Percentiles rank a stretch among this genome's conserved stretches.
Conservation (phyloP, 2,888 invertebrate species). For the Corythucha ciliata region DNA sequence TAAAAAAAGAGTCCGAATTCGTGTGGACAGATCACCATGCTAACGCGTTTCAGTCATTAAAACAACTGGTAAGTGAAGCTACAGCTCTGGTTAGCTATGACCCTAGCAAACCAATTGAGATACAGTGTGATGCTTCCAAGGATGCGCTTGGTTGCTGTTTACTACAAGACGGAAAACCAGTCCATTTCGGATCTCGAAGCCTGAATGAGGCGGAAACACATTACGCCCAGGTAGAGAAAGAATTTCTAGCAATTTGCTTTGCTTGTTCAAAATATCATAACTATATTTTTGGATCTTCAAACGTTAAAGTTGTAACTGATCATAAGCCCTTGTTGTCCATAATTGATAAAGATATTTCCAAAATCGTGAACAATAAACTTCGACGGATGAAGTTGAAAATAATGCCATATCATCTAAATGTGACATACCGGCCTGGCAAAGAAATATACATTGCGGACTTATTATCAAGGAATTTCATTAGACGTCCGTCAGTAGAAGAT, state of each 20-base stretch:
- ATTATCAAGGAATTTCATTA: no score
- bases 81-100: no score
- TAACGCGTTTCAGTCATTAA: no score
- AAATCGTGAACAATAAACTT: slow-evolving; percentile 5
- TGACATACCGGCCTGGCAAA: slow-evolving; percentile 10
- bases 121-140: slow-evolving; percentile 27
- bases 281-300: slow-evolving; percentile 12
- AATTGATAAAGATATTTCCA: slow-evolving; percentile 13
- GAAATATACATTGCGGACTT: slow-evolving; percentile 18
- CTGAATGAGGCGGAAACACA: slow-evolving; percentile 24
- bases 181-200: slow-evolving; percentile 26
- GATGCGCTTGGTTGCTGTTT: slow-evolving; percentile 27
- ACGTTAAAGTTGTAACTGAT: no score
- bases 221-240: slow-evolving; percentile 35
- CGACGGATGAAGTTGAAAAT: slow-evolving; percentile 12
- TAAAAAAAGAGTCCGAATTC: no score
- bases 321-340: slow-evolving; percentile 12
- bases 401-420: slow-evolving; percentile 2
- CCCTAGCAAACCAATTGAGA: no score
- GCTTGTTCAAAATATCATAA: slow-evolving; percentile 10
- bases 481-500: no score
- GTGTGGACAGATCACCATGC: no score
- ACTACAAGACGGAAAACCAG: slow-evolving; percentile 26
- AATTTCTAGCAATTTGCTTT: slow-evolving; percentile 27
- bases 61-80: no score